Evolutionary conservation across 2,888 invertebrate genomes (phyloP).

Genomic region (Dastarcus helophoroides): DNA sequence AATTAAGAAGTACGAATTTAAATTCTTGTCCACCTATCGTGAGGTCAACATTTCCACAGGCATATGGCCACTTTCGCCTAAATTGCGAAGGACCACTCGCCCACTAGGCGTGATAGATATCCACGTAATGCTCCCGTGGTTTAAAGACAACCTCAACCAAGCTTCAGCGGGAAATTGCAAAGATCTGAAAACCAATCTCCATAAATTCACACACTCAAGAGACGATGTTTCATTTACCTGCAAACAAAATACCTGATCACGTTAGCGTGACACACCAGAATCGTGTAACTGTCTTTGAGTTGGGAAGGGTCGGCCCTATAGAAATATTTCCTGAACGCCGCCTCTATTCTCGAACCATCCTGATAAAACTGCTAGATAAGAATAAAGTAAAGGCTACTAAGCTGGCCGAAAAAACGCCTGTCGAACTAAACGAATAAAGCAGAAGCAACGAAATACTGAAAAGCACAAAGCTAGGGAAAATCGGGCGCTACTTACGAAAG

Average conservation of each 20-base stretch:
- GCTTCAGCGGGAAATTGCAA: slow-evolving; percentile 95
- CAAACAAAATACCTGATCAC: slow-evolving; percentile 94
- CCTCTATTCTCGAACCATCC: slow-evolving; percentile 91
- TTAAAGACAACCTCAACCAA: slow-evolving; percentile 86
- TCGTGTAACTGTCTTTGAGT: slow-evolving; percentile 69
- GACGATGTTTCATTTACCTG: slow-evolving; percentile 44
- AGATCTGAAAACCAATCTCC: slow-evolving; percentile 51
- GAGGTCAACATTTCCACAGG: slow-evolving; percentile 56
- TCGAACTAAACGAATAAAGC: slow-evolving; percentile 4
- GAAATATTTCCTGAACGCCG: slow-evolving; percentile 88
- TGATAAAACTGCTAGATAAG: slow-evolving; percentile 62
- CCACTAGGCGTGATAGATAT: slow-evolving; percentile 77
- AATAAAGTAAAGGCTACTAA: not conserved
- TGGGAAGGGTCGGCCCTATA: slow-evolving; percentile 77
- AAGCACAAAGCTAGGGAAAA: not conserved
- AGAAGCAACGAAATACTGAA: slow-evolving; percentile 3
- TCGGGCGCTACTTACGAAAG: slow-evolving; percentile 46
- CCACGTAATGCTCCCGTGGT: slow-evolving; percentile 91
- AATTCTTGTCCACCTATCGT: no score
- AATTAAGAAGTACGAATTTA: not conserved
- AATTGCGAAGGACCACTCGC: slow-evolving; percentile 63
- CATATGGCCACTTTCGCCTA: slow-evolving; percentile 89
- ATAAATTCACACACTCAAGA: slow-evolving; percentile 4
- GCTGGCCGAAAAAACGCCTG: slow-evolving; percentile 11
- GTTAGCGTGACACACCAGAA: slow-evolving; percentile 95